These are phyloP conservation scores for Drosophila busckii DNA, from an alignment of 1,140 invertebrate species.

Conservation along the genomic window DNA sequence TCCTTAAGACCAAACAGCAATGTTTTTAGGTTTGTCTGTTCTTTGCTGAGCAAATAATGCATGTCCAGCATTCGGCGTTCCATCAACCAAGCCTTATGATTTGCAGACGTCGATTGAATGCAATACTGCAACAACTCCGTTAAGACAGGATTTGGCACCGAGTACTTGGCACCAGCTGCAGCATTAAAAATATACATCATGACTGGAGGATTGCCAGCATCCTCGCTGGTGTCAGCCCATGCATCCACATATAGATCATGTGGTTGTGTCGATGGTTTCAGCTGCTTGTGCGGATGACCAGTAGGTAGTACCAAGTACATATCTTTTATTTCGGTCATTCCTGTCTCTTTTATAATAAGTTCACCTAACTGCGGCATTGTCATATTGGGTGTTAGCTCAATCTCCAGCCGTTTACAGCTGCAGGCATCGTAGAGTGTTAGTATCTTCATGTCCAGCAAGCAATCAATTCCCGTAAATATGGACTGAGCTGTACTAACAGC, in stretches of 20 bases:
- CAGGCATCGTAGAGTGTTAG: slow-evolving; percentile 83
- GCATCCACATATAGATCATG: slow-evolving; percentile 53
- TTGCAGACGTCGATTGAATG: background rate
- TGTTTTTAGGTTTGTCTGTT: slow-evolving; percentile 25
- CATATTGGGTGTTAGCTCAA: slow-evolving; percentile 81
- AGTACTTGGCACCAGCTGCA: slow-evolving; percentile 1
- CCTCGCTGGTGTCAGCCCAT: slow-evolving; percentile 47
- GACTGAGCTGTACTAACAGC: slow-evolving; percentile 45
- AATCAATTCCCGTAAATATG: slow-evolving; percentile 80
- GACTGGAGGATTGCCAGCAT: slow-evolving; percentile 36
- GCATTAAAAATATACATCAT: slow-evolving; percentile 51
- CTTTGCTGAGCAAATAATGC: slow-evolving; percentile 40
- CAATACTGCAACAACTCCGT: slow-evolving; percentile 14
- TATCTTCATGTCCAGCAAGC: slow-evolving; percentile 81
- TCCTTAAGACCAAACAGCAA: slow-evolving; percentile 42
- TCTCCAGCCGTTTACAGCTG: slow-evolving; percentile 80
- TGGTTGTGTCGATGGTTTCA: slow-evolving; percentile 23
- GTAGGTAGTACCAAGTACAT: slow-evolving; percentile 42
- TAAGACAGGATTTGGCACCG: background rate
- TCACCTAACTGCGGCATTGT: slow-evolving; percentile 12
- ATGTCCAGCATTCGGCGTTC: slow-evolving; percentile 24
- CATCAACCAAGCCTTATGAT: slow-evolving; percentile 19
- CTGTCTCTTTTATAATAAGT: slow-evolving; percentile 26
- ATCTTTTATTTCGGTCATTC: background rate
- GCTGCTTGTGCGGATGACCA: slow-evolving; percentile 39